phyloP scores from a whole-genome alignment of 2,888 invertebrate genomes.

The Chaetogeoica ovagalla region DNA sequence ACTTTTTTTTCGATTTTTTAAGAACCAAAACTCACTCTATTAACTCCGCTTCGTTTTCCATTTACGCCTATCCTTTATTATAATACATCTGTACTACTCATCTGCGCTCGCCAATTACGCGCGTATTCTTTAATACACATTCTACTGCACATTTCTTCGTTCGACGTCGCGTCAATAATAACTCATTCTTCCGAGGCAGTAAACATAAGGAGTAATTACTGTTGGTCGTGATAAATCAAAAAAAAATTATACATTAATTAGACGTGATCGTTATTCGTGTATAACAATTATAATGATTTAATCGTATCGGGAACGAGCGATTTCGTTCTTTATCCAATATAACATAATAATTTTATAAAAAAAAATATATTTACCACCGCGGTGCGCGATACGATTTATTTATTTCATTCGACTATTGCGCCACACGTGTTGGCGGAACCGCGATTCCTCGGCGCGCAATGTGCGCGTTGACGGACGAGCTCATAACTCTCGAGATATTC shows the following conservation, averaged over 20 bases:
- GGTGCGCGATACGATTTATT: background rate
- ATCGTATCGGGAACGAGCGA: no score
- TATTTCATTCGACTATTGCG: no score
- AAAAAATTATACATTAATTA: conserved; percentile 17
- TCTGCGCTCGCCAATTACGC: conserved; percentile 27
- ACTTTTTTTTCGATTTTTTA: conserved; percentile 20
- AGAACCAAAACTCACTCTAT: conserved; percentile 32
- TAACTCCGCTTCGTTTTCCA: conserved; percentile 33
- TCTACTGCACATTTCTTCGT: background rate
- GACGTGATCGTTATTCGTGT: background rate
- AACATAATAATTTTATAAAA: no score
- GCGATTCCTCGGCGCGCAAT: no score
- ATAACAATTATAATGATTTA: background rate
- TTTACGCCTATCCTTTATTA: conserved; percentile 33
- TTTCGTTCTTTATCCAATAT: no score
- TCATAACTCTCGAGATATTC: no score
- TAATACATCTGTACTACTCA: conserved; percentile 1
- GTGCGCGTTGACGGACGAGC: no score
- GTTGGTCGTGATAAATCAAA: conserved; percentile 6
- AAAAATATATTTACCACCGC: no score
- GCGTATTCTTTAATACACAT: background rate
- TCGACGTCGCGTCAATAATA: background rate
- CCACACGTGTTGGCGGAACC: no score
- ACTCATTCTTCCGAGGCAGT: conserved; percentile 24
- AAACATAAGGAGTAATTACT: conserved; percentile 9